Evolutionary conservation across 2,888 invertebrate species (phyloP), one percentile per base, ranked within the genome.

Genomic region (Trichacis sp.): DNA sequence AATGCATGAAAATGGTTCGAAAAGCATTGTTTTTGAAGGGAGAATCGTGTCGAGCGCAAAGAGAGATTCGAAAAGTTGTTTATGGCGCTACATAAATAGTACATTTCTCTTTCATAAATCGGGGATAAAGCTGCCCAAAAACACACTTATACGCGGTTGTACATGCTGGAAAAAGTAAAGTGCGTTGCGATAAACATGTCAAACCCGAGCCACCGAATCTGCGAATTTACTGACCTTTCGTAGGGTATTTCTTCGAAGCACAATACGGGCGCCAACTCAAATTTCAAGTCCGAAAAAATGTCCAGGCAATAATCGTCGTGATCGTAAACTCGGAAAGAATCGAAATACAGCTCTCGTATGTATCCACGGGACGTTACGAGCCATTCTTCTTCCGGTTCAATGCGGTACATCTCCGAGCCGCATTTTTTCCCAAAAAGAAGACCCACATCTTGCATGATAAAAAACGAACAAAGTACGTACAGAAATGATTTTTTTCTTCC

Each of bases 301-400:
- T 85, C 85, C 48, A 84, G 47, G 67, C 85, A 85, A 56, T 80
- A 82, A 8, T 76, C 64, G 42, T 76, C 33, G 45, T 77, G 69
- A 3, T 56, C 38, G 50, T 71, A 74, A 17, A 29, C 51, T 14
- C 24, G 50, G 15, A 24, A 24, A 5, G 24, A 24, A 36, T 72
- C 62, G 8, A 42, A 46, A 2, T 62, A 62, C 2, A 75, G 40
- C 1, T 47, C 9, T 17, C 70, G 57, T 8, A 82, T 20, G n/a
- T 73, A 57, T 12, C 83, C 84, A 5, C 67, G 62, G 0, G 71
- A 50, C 2, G 75, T 75, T 17, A 84, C 15, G 18, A 45, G 59
- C 75, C 78, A 76, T 4, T 64, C 49, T 24, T 82, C 81, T 6
- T 67, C 50, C 1, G 70, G 29, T 4, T 59, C 24, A 11, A 73